These are phyloP conservation scores for Watsonalla cultraria DNA, from an alignment of 2,888 invertebrate genomes.

Conservation along the genomic window DNA sequence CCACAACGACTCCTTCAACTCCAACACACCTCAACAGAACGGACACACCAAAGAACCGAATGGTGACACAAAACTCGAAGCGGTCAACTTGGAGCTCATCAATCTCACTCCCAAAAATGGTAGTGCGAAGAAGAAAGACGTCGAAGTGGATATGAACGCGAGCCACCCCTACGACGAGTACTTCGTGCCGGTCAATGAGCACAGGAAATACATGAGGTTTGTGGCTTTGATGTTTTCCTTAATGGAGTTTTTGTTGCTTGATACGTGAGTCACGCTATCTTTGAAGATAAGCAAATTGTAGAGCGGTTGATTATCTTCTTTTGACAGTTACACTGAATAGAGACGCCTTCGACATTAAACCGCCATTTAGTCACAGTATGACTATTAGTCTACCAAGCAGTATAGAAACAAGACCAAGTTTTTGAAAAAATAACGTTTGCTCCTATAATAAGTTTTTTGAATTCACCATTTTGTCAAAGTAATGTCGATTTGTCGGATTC, in stretches of 20 bases:
- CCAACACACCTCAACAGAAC: constrained; percentile 55
- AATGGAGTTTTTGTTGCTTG: constrained; percentile 1
- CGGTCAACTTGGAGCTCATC: constrained; percentile 88
- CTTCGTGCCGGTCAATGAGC: constrained; percentile 91
- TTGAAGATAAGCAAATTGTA: not conserved
- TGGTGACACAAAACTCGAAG: constrained; percentile 79
- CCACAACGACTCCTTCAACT: constrained; percentile 74
- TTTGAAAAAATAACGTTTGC: no score
- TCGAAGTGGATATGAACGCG: constrained; percentile 81
- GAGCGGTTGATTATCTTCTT: no score
- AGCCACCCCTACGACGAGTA: constrained; percentile 89
- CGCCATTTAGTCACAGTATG: no score
- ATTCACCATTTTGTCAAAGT: no score
- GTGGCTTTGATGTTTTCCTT: constrained; percentile 17
- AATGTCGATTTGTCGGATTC: no score
- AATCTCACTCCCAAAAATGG: constrained; percentile 82
- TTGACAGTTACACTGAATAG: no score
- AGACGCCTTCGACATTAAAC: no score
- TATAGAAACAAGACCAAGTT: no score
- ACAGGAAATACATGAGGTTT: constrained; percentile 91
- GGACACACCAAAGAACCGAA: constrained; percentile 64
- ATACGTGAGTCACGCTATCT: not conserved
- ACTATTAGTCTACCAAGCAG: no score
- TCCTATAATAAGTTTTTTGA: no score
- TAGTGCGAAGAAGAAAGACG: constrained; percentile 81